Evolutionary conservation across 2,888 invertebrate genomes (phyloP).

Genomic region (Arctia plantaginis): DNA sequence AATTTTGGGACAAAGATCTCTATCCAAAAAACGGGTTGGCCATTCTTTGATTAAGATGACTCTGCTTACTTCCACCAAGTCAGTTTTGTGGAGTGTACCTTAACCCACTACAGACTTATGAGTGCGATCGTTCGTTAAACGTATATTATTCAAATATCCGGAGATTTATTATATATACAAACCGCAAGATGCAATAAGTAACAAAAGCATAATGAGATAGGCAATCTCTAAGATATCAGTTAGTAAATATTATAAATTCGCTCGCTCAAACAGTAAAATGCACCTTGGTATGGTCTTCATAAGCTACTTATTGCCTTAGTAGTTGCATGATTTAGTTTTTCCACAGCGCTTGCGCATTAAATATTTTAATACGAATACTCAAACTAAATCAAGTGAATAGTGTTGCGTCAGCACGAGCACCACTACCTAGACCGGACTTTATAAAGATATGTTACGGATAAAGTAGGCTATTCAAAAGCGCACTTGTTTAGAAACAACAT

Average conservation of each 20-base stretch:
- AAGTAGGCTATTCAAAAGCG: background rate
- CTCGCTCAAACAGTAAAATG: slow-evolving; percentile 18
- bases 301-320: slow-evolving; percentile 6
- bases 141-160: background rate
- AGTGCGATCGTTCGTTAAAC: background rate
- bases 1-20: background rate
- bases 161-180: background rate
- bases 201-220: background rate
- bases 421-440: background rate
- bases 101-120: background rate
- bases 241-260: slow-evolving; percentile 8
- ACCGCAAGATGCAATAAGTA: background rate
- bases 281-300: background rate
- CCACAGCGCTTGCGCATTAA: background rate
- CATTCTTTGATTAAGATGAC: background rate
- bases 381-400: background rate
- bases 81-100: background rate
- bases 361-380: background rate
- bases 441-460: background rate
- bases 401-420: background rate
- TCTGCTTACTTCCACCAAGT: background rate
- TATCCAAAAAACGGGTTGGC: background rate
- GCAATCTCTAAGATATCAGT: background rate
- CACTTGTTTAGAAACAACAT: too few species aligned
- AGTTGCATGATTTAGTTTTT: slow-evolving; percentile 13